phyloP scores from a whole-genome alignment of 2,797 vertebrate species.

The Apogon hyalosoma region DNA sequence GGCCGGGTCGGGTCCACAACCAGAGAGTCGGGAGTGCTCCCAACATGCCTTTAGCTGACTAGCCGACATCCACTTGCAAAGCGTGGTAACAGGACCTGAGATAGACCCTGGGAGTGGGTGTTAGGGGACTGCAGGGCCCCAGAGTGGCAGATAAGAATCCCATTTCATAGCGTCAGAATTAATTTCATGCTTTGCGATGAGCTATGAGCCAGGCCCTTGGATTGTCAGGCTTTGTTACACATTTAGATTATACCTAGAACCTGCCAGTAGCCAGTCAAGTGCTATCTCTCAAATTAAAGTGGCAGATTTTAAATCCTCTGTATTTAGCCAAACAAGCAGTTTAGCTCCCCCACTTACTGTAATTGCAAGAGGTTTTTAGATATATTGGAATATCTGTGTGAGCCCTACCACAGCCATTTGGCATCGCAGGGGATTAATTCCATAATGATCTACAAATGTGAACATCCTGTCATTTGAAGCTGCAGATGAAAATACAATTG shows the following conservation, averaged over 20 bases:
- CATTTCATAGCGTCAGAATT: constrained; percentile 82
- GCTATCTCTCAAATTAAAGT: constrained; percentile 81
- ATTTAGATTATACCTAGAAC: constrained; percentile 82
- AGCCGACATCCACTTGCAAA: constrained; percentile 36
- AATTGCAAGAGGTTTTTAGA: constrained; percentile 79
- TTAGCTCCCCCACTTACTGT: constrained; percentile 76
- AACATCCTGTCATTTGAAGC: constrained; percentile 65
- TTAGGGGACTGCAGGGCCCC: constrained; percentile 56
- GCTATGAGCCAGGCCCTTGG: constrained; percentile 72
- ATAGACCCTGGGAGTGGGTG: constrained; percentile 56
- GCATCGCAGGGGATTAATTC: constrained; percentile 76
- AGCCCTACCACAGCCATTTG: constrained; percentile 70
- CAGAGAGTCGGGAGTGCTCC: constrained; percentile 58
- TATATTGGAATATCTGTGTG: constrained; percentile 75
- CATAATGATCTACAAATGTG: constrained; percentile 74
- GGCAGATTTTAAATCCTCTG: constrained; percentile 79
- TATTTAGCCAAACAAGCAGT: constrained; percentile 83
- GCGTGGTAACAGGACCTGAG: constrained; percentile 35
- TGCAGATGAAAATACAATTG: constrained; percentile 56
- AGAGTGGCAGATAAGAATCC: constrained; percentile 82
- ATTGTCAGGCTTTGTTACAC: constrained; percentile 83
- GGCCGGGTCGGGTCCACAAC: constrained; percentile 76
- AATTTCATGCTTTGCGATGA: constrained; percentile 80
- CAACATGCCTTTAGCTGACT: constrained; percentile 41
- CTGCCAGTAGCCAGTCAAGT: constrained; percentile 75